Evolutionary conservation across 2,797 vertebrate species (phyloP).

Genomic region (Chelon auratus): DNA sequence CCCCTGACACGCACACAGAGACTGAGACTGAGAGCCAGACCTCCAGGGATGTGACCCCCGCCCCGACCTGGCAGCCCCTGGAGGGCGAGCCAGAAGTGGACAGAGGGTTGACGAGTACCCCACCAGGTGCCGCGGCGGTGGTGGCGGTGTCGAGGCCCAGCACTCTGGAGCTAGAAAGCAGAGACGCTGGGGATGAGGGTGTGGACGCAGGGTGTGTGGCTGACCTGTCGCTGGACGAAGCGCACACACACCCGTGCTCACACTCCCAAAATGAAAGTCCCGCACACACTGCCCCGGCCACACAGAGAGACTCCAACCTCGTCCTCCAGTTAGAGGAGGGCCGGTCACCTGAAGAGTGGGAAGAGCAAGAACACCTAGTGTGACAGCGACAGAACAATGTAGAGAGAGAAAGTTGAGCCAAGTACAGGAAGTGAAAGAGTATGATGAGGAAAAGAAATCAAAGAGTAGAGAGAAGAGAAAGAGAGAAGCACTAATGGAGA

Average conservation of each 20-base stretch:
- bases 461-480: slow-evolving; percentile 7
- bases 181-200: slow-evolving; percentile 40
- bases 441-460: background rate
- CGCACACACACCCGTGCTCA: slow-evolving; percentile 60
- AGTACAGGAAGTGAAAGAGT: slow-evolving; percentile 15
- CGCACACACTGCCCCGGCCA: slow-evolving; percentile 48
- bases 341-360: slow-evolving; percentile 89
- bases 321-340: slow-evolving; percentile 77
- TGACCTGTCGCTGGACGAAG: slow-evolving; percentile 78
- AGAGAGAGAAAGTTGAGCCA: slow-evolving; percentile 1
- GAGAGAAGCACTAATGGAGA: slow-evolving; percentile 15
- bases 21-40: slow-evolving; percentile 62
- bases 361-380: slow-evolving; percentile 94
- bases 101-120: background rate
- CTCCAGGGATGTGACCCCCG: slow-evolving; percentile 52
- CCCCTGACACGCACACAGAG: slow-evolving; percentile 74
- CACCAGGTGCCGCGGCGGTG: slow-evolving; percentile 1
- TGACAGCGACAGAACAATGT: slow-evolving; percentile 73
- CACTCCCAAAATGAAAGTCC: slow-evolving; percentile 54
- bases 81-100: slow-evolving; percentile 70
- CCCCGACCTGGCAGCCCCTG: slow-evolving; percentile 72
- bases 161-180: slow-evolving; percentile 69
- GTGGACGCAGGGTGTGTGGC: slow-evolving; percentile 62
- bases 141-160: slow-evolving; percentile 52
- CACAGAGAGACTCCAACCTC: slow-evolving; percentile 65